phyloP scores from a whole-genome alignment of 2,797 vertebrate genomes.

The Chloroceryle inda region DNA sequence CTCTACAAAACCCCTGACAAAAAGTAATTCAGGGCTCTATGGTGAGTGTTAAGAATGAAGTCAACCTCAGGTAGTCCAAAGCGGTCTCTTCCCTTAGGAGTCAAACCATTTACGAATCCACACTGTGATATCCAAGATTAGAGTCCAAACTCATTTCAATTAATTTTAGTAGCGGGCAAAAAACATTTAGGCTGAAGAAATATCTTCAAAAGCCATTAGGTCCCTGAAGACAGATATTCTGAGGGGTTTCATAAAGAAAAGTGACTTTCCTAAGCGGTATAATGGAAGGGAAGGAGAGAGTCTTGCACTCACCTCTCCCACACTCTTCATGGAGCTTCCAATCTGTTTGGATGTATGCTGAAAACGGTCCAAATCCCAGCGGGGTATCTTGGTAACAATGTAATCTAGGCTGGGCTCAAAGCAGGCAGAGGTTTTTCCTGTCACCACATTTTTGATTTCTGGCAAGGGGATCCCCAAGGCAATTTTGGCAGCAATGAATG shows the following conservation, averaged over 20 bases:
- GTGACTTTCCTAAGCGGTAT: not conserved
- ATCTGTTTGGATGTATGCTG: conserved; percentile 89
- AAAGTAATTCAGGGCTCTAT: not conserved
- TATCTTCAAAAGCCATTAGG: not conserved
- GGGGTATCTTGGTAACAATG: conserved; percentile 94
- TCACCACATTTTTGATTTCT: conserved; percentile 93
- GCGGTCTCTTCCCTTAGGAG: not conserved
- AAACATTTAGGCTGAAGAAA: not conserved
- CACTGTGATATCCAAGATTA: not conserved
- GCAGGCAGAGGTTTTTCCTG: conserved; percentile 92
- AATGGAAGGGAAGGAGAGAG: not conserved
- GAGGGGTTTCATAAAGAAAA: not conserved
- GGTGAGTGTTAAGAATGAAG: not conserved
- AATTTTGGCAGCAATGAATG: conserved; percentile 95
- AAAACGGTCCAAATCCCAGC: conserved; percentile 96
- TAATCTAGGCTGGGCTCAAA: conserved; percentile 97
- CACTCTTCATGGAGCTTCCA: conserved; percentile 96
- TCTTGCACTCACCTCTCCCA: conserved; percentile 89
- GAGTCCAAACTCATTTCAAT: not conserved
- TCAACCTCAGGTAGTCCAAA: not conserved
- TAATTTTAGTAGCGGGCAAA: not conserved
- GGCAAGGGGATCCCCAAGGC: conserved; percentile 93
- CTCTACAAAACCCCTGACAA: not conserved
- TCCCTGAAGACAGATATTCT: not conserved
- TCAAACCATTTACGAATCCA: not conserved